Evolutionary conservation across 1,140 invertebrate species (phyloP), one percentile per base, ranked within the genome.

Genomic region (Littorina saxatilis): DNA sequence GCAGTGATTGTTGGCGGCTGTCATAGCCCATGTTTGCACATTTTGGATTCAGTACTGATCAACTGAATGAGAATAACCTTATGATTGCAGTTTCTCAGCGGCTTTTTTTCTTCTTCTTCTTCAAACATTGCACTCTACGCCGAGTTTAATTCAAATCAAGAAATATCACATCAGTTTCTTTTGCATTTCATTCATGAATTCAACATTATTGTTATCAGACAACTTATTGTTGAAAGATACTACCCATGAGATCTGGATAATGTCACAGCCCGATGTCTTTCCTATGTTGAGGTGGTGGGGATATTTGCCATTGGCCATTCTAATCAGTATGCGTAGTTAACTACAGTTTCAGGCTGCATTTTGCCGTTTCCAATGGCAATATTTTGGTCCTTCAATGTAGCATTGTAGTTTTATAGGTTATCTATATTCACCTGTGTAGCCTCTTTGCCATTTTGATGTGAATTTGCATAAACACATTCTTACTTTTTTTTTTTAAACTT

Each of bases 211-310:
- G 79, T 84, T 79, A 66, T 66, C 79, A 79, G 76, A 47, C 76
- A 43, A 81, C 77, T 43, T 80, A 78, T 79, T 85, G 79, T 72
- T 83, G 79, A 81, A 83, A 81, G 74, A 73, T 79, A 84, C n/a
- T n/a, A n/a, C 77, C 84, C 84, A 82, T 75, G 80, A 85, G 84
- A 85, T 85, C 84, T 85, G 84, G 82, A 79, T 82, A n/a, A 82
- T 85, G 84, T 85, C 84, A 85, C 82, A 85, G 84, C 84, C 84
- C 84, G 77, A 85, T 83, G 84, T 85, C 84, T 85, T 85, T 85
- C 83, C 82, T 85, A 35, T 79, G 68, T 79, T 72, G 77, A 52
- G 80, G 79, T 80, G 82, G 80, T 63, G 80, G 83, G 83, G 74
- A 84, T 81, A 81, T 81, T 83, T 84, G 83, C 83, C 83, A 81